Percentiles rank a stretch among this genome's conserved stretches.
Conservation (phyloP, 2,888 invertebrate species). For the Fabriciana adippe region DNA sequence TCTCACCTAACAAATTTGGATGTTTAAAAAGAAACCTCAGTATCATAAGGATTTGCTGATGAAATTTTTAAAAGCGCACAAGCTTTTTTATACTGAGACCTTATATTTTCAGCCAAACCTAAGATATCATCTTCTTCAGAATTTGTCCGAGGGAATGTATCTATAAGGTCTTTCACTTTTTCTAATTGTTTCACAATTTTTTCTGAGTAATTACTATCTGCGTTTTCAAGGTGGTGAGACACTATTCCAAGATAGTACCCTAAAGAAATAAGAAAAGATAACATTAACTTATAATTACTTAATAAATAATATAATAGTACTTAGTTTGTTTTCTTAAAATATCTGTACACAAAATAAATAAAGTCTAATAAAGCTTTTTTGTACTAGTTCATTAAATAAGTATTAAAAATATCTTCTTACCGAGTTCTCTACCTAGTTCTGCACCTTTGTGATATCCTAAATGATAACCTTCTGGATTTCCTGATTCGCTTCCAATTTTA, state of each 20-base stretch:
- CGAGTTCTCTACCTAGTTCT: conserved; percentile 88
- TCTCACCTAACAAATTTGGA: conserved; percentile 36
- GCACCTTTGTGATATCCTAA: conserved; percentile 90
- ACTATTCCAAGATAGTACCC: conserved; percentile 87
- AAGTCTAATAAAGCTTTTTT: no score
- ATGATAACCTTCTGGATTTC: conserved; percentile 86
- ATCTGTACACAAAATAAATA: no score
- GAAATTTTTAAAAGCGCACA: conserved; percentile 86
- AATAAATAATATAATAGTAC: no score
- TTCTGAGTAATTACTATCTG: conserved; percentile 64
- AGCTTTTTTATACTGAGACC: conserved; percentile 86
- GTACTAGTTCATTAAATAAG: no score
- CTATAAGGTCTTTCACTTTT: conserved; percentile 82
- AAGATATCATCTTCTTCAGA: conserved; percentile 85
- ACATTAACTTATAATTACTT: no score
- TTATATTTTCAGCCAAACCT: conserved; percentile 83
- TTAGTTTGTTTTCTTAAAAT: no score
- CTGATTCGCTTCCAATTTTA: conserved; percentile 82
- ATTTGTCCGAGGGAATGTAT: conserved; percentile 85
- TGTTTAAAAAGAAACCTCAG: conserved; percentile 83
- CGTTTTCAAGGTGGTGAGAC: conserved; percentile 68
- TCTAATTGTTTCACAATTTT: conserved; percentile 80
- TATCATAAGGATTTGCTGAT: conserved; percentile 78
- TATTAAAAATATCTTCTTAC: conserved; percentile 44
- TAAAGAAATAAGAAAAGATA: conserved; percentile 36